These are phyloP conservation scores for Andrena praecox DNA, from an alignment of 2,888 invertebrate species.

Conservation along the genomic window DNA sequence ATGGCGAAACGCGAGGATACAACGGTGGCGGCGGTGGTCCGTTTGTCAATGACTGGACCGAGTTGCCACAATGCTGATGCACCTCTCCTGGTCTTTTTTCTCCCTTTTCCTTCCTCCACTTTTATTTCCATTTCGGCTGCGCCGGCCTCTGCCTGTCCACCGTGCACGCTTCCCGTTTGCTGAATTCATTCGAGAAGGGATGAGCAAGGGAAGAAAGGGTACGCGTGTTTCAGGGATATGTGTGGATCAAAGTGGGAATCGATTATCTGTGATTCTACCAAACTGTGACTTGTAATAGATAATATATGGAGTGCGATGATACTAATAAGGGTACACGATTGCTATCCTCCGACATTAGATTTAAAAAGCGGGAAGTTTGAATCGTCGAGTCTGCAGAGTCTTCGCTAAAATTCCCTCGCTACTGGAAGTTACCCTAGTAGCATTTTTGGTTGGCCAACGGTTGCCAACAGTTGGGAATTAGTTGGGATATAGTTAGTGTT, in stretches of 20 bases:
- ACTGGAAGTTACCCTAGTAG: no score
- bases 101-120: conserved; percentile 44
- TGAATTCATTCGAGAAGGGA: conserved; percentile 54
- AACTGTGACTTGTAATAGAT: conserved; percentile 11
- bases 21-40: conserved; percentile 59
- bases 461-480: no score
- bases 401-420: no score
- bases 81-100: conserved; percentile 39
- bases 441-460: no score
- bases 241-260: conserved; percentile 7
- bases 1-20: conserved; percentile 59
- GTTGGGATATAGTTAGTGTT: no score
- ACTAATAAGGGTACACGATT: not conserved
- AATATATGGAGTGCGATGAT: not conserved
- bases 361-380: no score
- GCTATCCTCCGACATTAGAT: not conserved
- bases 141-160: conserved; percentile 55
- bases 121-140: conserved; percentile 65
- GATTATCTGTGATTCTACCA: conserved; percentile 30
- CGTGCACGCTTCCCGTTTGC: conserved; percentile 56
- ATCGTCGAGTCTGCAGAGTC: no score
- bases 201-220: conserved; percentile 32
- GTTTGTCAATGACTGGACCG: conserved; percentile 72
- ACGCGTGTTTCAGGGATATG: not conserved
- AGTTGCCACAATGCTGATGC: conserved; percentile 64